Base-by-base conservation (phyloP, 2,797 vertebrate species). In the Varecia variegata region DNA sequence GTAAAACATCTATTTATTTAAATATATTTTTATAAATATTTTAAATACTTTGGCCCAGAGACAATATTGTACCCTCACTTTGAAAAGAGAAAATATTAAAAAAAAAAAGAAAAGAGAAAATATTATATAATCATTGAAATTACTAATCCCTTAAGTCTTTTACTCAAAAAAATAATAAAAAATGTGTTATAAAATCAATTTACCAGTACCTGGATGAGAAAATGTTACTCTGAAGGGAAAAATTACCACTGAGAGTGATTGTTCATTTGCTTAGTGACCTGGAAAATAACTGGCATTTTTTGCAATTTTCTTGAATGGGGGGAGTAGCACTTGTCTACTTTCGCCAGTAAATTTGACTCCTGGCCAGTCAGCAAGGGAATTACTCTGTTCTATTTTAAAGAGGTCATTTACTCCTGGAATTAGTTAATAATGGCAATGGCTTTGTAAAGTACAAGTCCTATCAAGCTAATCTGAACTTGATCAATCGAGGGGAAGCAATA, bases 391-490 rank as follows among this genome's bases (percentile, higher is more conserved):
- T 95, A 32, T 92, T 97, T 97, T 94, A 94, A 88, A 70, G 89
- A 92, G 58, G 73, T 56, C 92, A 95, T 96, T 97, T 90, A 92
- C 15, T 43, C 47, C 50, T 89, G 50, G 62, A 96, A 94, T 97
- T 97, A 94, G 80, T 96, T 96, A 94, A 94, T 92, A 96, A 90
- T n/a, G 80, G 23, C 71, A 94, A 56, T 93, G 32, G 50, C 50
- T 94, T 92, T 88, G 52, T 74, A 86, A 97, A 92, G 50, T 92
- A 85, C 68, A 92, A 82, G 43, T 93, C 8, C 68, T 93, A 96
- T 80, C 87, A 92, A 97, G 86, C 45, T 90, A 93, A 96, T 93
- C 56, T 92, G 88, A 95, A 97, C 67, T 92, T 96, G 89, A 92
- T 96, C 92, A 95, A 68, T 94, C 90, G 95, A 96, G 23, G 56